Conservation (phyloP, 2,113 vertebrate genomes). For the Barbus barbus region DNA sequence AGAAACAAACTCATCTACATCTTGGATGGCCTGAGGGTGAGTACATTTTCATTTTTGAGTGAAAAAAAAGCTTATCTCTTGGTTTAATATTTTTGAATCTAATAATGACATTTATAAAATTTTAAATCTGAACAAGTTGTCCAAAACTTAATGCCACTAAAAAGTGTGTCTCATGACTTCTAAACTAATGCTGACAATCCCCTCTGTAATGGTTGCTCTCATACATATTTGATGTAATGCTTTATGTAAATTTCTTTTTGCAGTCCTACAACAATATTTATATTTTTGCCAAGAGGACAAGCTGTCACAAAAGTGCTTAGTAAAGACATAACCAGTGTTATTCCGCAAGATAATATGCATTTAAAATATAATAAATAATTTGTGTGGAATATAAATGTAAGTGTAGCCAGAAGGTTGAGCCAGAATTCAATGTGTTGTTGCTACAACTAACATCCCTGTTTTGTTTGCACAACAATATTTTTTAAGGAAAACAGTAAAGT, state of each 20-base stretch:
- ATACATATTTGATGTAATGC: neutral
- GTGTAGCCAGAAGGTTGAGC: neutral
- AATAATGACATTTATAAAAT: neutral
- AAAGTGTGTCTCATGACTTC: neutral
- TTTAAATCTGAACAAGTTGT: neutral
- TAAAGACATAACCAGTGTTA: neutral
- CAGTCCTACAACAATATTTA: neutral
- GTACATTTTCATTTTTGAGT: no score
- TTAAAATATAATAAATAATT: neutral
- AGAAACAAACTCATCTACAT: no score
- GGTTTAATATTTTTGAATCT: neutral
- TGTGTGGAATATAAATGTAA: neutral
- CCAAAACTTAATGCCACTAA: neutral
- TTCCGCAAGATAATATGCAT: neutral
- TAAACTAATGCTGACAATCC: neutral
- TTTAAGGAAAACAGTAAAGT: no score
- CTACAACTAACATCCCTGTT: neutral
- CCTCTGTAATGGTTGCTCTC: neutral
- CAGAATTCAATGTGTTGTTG: neutral
- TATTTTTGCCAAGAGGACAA: neutral
- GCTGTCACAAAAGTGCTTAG: neutral
- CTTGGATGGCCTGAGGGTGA: no score
- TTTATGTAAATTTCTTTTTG: neutral
- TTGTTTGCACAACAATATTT: neutral
- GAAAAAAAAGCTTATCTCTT: neutral